These are phyloP conservation scores for Lissonota sp. DNA, from an alignment of 2,888 invertebrate species.

Conservation along the genomic window DNA sequence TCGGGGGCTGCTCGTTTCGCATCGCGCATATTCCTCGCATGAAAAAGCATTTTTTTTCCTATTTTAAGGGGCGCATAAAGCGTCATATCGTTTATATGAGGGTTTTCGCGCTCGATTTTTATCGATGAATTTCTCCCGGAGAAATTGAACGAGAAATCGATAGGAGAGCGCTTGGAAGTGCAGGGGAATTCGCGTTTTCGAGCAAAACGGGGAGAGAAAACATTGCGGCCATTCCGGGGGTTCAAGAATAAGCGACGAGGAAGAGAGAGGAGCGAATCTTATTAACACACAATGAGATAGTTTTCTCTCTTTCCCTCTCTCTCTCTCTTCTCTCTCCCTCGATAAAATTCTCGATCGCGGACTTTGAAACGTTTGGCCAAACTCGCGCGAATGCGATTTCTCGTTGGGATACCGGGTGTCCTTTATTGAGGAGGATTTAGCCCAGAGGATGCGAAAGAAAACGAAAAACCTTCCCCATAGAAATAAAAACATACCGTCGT, in stretches of 20 bases:
- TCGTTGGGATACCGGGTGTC: conserved; percentile 51
- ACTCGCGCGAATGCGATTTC: conserved; percentile 53
- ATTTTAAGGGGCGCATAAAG: background rate
- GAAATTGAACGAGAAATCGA: conserved; percentile 18
- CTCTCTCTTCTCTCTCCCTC: conserved; percentile 45
- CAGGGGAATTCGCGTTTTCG: conserved; percentile 19
- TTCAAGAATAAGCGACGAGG: conserved; percentile 44
- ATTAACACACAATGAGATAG: conserved; percentile 84
- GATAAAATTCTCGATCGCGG: conserved; percentile 51
- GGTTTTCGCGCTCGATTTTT: too few relatives aligned
- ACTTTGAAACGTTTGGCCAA: conserved; percentile 61
- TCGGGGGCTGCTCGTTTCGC: background rate
- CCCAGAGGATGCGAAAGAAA: too few relatives aligned
- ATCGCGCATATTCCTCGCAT: background rate
- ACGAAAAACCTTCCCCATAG: background rate
- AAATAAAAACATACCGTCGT: background rate
- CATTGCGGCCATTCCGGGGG: conserved; percentile 51
- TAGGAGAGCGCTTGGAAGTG: conserved; percentile 1
- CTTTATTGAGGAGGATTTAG: too few relatives aligned
- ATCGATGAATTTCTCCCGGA: background rate
- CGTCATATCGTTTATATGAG: too few relatives aligned
- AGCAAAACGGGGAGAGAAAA: conserved; percentile 6
- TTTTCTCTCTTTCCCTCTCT: conserved; percentile 78
- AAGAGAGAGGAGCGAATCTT: conserved; percentile 74
- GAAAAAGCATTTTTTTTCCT: background rate